Evolutionary conservation across 2,113 vertebrate genomes (phyloP), one percentile per base, ranked within the genome.

Genomic region (Paedocypris sp.): DNA sequence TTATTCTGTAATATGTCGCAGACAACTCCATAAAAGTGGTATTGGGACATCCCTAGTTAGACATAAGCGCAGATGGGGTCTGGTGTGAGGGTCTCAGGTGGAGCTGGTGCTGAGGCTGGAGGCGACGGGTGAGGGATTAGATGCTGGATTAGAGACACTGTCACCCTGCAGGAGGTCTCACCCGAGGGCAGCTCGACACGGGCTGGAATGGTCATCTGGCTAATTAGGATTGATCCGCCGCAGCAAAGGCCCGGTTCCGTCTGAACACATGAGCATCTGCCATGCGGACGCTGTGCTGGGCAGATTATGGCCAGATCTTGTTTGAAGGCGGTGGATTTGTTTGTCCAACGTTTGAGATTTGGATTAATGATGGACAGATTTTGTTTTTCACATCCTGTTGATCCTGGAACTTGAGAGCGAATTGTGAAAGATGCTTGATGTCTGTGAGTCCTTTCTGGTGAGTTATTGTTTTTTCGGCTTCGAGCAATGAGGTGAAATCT

Each of bases 171-270:
- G 29, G 45, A 41, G 47, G 33, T 22, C 42, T 51, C 31, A 42
- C 23, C 29, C 53, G 25, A 28, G 42, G 22, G 49, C 62, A 31
- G 35, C 35, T 23, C 47, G 20, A 19, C 4, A 11, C 6, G 11
- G 57, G 6, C 18, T 51, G 41, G 7, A 36, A 20, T 29, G 42
- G 56, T 50, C 42, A 67, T 38, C 47, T 31, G 31, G 32, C 39
- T 66, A 57, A 57, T 57, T 43, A 57, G 53, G 39, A 57, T 43
- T 57, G 38, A 57, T 43, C 53, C 53, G 31, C 25, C 38, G 29
- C 20, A 43, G 4, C 53, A 31, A 12, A 43, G 53, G 26, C 53
- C 28, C 31, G 16, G 53, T 57, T 43, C 36, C 41, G 53, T 42
- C 38, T 22, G 38, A 19, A 43, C 43, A 41, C 23, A 43, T 31